Conservation (phyloP, 2,888 invertebrate genomes). For the Cistogaster globosa region DNA sequence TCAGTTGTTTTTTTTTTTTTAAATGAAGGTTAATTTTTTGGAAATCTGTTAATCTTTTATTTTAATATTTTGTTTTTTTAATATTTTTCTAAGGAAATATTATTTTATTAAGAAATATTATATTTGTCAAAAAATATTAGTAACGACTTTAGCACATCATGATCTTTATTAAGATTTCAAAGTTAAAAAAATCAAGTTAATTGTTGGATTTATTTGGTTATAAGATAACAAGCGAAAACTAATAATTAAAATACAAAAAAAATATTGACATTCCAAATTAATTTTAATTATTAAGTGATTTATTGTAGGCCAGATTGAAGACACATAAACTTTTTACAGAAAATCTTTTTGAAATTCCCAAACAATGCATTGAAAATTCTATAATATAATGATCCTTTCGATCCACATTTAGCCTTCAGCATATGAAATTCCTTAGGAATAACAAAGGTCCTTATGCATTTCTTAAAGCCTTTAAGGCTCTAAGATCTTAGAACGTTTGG, state of each 20-base stretch:
- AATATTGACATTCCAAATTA: background rate
- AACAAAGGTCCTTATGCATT: too few relatives aligned
- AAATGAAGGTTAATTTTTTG: constrained; percentile 53
- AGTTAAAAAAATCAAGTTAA: background rate
- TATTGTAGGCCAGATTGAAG: too few relatives aligned
- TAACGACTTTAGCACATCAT: constrained; percentile 29
- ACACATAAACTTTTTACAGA: too few relatives aligned
- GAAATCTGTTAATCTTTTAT: constrained; percentile 7
- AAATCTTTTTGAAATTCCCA: too few relatives aligned
- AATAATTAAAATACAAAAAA: background rate
- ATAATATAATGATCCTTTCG: too few relatives aligned
- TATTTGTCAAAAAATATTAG: constrained; percentile 26
- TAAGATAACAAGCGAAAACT: background rate
- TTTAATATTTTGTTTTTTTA: background rate
- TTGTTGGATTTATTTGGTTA: background rate
- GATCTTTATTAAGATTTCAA: constrained; percentile 35
- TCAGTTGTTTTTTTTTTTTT: constrained; percentile 24
- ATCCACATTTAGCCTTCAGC: too few relatives aligned
- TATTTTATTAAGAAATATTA: constrained; percentile 5
- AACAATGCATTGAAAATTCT: too few relatives aligned
- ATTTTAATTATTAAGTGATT: background rate
- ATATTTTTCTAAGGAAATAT: background rate
- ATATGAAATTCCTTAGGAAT: too few relatives aligned
- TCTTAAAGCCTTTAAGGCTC: too few relatives aligned
- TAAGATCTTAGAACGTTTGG: too few relatives aligned